Evolutionary conservation across 2,113 vertebrate species (phyloP).

Genomic region (Sialia sialis): DNA sequence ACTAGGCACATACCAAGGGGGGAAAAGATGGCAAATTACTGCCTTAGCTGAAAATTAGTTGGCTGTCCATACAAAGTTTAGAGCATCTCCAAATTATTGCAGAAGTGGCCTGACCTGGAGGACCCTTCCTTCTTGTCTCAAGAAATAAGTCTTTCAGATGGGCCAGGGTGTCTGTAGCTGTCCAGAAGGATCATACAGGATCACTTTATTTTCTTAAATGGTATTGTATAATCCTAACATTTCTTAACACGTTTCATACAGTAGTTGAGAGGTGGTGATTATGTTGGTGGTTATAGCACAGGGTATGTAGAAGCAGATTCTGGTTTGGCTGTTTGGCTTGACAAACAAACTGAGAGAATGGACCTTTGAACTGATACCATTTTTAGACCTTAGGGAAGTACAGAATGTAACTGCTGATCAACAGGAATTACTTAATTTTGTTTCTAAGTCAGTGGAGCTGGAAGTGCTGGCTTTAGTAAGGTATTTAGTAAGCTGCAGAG

Average conservation of each 20-base stretch:
- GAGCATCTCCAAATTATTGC: not conserved
- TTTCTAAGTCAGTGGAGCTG: not conserved
- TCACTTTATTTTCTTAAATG: not conserved
- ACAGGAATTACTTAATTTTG: not conserved
- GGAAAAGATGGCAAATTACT: not conserved
- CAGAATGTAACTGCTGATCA: not conserved
- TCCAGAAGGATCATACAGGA: not conserved
- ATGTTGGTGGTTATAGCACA: not conserved
- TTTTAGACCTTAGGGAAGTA: not conserved
- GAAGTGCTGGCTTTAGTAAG: not conserved
- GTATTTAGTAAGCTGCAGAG: not conserved
- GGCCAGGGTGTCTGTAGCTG: not conserved
- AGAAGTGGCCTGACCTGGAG: not conserved
- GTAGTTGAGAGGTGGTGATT: not conserved
- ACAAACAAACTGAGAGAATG: not conserved
- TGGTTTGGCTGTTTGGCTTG: not conserved
- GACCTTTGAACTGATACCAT: slow-evolving; percentile 19
- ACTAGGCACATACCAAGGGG: not conserved
- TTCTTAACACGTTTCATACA: not conserved
- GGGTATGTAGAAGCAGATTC: not conserved
- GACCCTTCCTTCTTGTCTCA: not conserved
- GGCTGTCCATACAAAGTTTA: not conserved
- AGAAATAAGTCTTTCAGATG: not conserved
- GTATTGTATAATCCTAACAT: not conserved
- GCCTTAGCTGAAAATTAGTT: not conserved